Conservation (phyloP, 2,888 invertebrate genomes). For the Xylocampa areola region DNA sequence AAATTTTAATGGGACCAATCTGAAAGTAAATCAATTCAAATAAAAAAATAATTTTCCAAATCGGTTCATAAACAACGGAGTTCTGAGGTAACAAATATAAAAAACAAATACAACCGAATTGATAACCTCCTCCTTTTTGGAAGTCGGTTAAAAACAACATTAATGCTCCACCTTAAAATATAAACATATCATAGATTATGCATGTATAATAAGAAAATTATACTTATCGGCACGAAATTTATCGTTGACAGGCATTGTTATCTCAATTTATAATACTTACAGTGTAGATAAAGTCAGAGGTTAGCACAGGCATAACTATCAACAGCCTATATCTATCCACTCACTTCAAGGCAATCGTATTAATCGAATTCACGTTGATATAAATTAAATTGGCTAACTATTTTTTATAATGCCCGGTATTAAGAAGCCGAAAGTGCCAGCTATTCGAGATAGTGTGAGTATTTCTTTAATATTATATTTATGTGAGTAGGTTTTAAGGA, state of each 20-base stretch:
- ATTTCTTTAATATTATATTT: constrained; percentile 3
- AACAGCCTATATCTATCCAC: constrained; percentile 57
- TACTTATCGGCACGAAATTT: constrained; percentile 52
- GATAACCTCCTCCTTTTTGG: no score
- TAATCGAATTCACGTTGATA: constrained; percentile 56
- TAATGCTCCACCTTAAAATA: neutral
- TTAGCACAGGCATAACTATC: constrained; percentile 45
- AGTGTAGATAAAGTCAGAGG: constrained; percentile 50
- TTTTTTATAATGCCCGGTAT: constrained; percentile 53
- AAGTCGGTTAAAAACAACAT: neutral
- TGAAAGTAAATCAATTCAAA: no score
- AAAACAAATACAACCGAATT: no score
- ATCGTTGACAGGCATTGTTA: constrained; percentile 56
- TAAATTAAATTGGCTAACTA: constrained; percentile 36
- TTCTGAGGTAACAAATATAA: no score
- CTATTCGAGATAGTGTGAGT: constrained; percentile 72
- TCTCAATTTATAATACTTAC: constrained; percentile 54
- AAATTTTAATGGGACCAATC: no score
- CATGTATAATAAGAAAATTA: constrained; percentile 32
- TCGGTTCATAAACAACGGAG: no score
- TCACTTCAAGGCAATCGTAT: constrained; percentile 72
- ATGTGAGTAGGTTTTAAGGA: constrained; percentile 3
- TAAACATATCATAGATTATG: constrained; percentile 18
- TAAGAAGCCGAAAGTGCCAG: constrained; percentile 66
- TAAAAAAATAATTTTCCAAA: no score